Percentiles rank a stretch among this genome's conserved stretches.
Conservation (phyloP, 2,888 invertebrate genomes). For the Noctuana brunneofusca region DNA sequence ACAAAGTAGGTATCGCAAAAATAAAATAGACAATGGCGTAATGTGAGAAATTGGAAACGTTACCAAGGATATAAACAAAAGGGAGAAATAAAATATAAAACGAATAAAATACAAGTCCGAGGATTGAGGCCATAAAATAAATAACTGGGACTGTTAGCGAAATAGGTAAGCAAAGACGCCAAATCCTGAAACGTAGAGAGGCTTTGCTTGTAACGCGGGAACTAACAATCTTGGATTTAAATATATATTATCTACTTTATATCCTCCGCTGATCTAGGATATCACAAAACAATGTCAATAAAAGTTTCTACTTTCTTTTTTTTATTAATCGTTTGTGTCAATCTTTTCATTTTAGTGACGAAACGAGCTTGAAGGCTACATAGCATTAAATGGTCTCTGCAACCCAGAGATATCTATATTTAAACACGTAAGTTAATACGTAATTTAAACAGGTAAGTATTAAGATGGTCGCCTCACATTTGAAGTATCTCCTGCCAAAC, state of each 20-base stretch:
- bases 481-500: no score
- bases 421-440: no score
- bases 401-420: no score
- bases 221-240: constrained; percentile 37
- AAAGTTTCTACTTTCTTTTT: not conserved
- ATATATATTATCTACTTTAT: constrained; percentile 29
- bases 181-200: constrained; percentile 45
- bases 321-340: not conserved
- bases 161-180: constrained; percentile 48
- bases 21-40: constrained; percentile 34
- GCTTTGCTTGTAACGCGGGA: constrained; percentile 38
- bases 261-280: constrained; percentile 25
- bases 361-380: no score
- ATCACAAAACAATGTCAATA: constrained; percentile 9
- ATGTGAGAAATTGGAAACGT: constrained; percentile 39
- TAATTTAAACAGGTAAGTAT: no score
- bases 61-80: constrained; percentile 36
- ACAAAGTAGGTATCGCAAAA: constrained; percentile 4
- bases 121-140: constrained; percentile 45
- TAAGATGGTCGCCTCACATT: no score
- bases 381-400: no score
- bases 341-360: not conserved
- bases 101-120: constrained; percentile 45
- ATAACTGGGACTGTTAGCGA: constrained; percentile 47
- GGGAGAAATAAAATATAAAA: constrained; percentile 36